A percentile compares a stretch with the other conserved stretches of the same genome.
phyloP scores from a whole-genome alignment of 2,888 invertebrate species.

The Exephanes ischioxanthus region DNA sequence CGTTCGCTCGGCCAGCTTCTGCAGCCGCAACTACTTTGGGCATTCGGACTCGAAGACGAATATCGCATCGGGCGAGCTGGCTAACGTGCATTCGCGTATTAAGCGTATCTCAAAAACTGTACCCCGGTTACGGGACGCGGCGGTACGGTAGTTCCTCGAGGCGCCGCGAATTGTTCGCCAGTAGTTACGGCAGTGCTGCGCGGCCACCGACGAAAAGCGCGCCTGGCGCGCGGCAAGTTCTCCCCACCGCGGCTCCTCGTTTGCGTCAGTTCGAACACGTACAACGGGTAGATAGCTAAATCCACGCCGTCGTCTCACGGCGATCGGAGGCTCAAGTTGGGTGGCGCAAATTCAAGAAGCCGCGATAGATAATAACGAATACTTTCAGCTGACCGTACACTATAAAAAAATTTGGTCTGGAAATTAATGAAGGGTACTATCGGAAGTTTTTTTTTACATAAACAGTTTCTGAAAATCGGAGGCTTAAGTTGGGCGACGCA shows the following conservation, averaged over 20 bases:
- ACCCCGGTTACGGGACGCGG: background rate
- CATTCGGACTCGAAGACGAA: background rate
- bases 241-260: conserved; percentile 8
- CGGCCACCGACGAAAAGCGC: conserved; percentile 41
- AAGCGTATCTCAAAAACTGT: background rate
- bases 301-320: too few relatives aligned
- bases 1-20: background rate
- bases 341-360: conserved; percentile 16
- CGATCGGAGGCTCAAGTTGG: too few relatives aligned
- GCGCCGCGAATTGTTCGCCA: conserved; percentile 1
- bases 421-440: too few relatives aligned
- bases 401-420: too few relatives aligned
- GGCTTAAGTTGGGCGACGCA: background rate
- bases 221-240: conserved; percentile 56
- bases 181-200: conserved; percentile 59
- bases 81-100: background rate
- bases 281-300: conserved; percentile 1
- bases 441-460: too few relatives aligned
- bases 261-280: conserved; percentile 9
- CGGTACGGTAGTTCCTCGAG: conserved; percentile 11
- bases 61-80: background rate
- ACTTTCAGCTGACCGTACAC: background rate
- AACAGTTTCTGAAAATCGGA: too few relatives aligned
- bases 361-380: conserved; percentile 12
- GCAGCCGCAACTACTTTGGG: conserved; percentile 3